These are phyloP conservation scores for Gouania willdenowi DNA, from an alignment of 2,797 vertebrate species.

Conservation along the genomic window DNA sequence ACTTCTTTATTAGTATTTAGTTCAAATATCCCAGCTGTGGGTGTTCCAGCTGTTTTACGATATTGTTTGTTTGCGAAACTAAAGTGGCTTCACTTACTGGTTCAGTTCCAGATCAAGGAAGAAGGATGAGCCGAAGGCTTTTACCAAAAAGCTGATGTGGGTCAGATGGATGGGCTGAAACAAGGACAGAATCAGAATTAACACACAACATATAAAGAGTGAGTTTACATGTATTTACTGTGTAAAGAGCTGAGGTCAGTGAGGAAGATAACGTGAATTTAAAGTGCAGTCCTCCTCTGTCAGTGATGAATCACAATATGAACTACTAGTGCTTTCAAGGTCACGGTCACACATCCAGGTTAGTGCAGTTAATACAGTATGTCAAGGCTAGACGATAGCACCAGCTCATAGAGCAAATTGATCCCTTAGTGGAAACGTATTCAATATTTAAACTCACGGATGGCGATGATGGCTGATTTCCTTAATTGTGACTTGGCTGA, in stretches of 20 bases:
- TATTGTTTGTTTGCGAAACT: slow-evolving; percentile 1
- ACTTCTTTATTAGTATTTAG: too few relatives aligned
- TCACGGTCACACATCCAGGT: not conserved
- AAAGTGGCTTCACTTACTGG: slow-evolving; percentile 79
- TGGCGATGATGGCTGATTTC: too few relatives aligned
- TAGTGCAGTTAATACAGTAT: not conserved
- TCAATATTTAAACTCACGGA: too few relatives aligned
- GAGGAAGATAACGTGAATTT: too few relatives aligned
- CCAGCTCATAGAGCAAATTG: too few relatives aligned
- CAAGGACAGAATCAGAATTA: slow-evolving; percentile 3
- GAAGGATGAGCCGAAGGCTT: slow-evolving; percentile 83
- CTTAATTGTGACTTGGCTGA: too few relatives aligned
- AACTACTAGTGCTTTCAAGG: not conserved
- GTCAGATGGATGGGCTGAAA: slow-evolving; percentile 85
- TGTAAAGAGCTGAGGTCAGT: not conserved
- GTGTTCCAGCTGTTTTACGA: too few relatives aligned
- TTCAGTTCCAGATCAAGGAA: slow-evolving; percentile 91
- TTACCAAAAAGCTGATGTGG: slow-evolving; percentile 86
- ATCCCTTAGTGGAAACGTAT: too few relatives aligned
- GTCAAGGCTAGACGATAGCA: too few relatives aligned
- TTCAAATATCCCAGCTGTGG: too few relatives aligned
- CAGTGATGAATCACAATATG: not conserved
- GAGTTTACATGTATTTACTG: not conserved
- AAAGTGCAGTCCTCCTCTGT: too few relatives aligned
- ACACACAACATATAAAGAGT: not conserved